A percentile compares a stretch with the other conserved stretches of the same genome.
Evolutionary conservation across 2,888 invertebrate genomes (phyloP).

Genomic region (Callyntrura guangdongensis): DNA sequence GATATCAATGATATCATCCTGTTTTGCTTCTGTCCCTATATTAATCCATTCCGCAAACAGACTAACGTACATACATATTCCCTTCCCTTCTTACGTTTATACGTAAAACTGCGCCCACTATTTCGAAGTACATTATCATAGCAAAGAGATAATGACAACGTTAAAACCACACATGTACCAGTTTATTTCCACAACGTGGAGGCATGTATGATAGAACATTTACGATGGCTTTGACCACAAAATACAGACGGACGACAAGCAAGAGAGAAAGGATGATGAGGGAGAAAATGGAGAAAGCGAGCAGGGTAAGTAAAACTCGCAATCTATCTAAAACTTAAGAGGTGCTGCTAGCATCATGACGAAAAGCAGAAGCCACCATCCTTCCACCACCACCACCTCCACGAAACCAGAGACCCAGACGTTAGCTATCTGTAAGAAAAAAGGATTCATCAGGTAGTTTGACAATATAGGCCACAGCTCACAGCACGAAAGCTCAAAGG

Average conservation of each 20-base stretch:
- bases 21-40: neutral
- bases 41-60: constrained; percentile 52
- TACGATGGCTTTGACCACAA: too few relatives aligned
- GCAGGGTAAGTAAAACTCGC: neutral
- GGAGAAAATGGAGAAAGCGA: neutral
- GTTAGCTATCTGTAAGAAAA: neutral
- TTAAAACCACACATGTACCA: neutral
- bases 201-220: neutral
- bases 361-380: neutral
- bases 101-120: neutral
- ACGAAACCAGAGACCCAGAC: neutral
- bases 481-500: constrained; percentile 42
- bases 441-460: constrained; percentile 72
- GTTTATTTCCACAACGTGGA: neutral
- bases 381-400: neutral
- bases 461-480: constrained; percentile 56
- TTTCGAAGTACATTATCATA: neutral
- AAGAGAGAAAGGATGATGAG: too few relatives aligned
- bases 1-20: constrained; percentile 56
- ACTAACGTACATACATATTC: constrained; percentile 11
- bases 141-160: neutral
- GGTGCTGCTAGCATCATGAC: neutral
- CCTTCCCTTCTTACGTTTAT: neutral
- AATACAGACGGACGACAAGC: neutral
- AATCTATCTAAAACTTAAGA: neutral